A percentile compares a stretch with the other conserved stretches of the same genome.
Conservation (phyloP, 2,797 vertebrate genomes). For the Furcifer pardalis region DNA sequence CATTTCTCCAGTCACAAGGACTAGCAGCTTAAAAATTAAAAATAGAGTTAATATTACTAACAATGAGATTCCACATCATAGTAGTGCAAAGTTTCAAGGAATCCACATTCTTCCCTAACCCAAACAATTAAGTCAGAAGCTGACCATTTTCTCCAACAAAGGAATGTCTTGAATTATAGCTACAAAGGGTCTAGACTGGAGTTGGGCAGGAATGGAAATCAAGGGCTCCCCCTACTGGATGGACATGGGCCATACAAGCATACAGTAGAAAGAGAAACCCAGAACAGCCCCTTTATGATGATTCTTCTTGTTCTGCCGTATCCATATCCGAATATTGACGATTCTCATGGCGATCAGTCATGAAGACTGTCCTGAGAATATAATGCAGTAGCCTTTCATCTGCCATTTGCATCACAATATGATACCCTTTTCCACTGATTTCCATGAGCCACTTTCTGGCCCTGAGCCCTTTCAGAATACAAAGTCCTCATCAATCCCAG, state of each 20-base stretch:
- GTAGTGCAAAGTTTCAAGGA: neutral
- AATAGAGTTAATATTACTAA: neutral
- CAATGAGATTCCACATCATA: neutral
- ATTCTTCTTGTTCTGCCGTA: no score
- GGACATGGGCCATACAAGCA: neutral
- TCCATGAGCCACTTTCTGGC: no score
- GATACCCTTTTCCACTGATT: no score
- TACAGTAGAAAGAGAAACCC: neutral
- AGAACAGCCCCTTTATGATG: neutral
- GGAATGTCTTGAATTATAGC: neutral
- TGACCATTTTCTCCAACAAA: neutral
- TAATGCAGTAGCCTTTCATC: no score
- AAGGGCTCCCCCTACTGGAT: conserved; percentile 34
- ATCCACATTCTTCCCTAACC: neutral
- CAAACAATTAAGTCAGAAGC: neutral
- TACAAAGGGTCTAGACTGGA: neutral
- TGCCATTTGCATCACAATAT: no score
- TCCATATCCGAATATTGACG: no score
- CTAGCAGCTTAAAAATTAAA: neutral
- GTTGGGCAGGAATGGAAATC: conserved; percentile 15
- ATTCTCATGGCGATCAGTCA: no score
- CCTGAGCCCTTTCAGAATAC: no score
- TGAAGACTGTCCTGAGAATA: no score
- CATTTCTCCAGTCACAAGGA: neutral
- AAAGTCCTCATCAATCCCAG: no score